phyloP scores from a whole-genome alignment of 1,140 invertebrate species.

The Sycophaga agraensis region DNA sequence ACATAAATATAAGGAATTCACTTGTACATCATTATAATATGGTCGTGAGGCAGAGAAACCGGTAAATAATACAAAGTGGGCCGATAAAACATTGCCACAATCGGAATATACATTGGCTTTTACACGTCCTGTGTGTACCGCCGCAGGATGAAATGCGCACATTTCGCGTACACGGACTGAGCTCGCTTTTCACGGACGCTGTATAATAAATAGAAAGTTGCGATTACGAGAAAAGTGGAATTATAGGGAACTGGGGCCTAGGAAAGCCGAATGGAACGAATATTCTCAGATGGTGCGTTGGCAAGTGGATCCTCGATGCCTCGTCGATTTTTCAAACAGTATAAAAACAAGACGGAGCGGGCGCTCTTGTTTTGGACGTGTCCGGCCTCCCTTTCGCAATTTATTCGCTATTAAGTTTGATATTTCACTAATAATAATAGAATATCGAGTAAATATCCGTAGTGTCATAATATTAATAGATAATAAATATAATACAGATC shows the following conservation, averaged over 20 bases:
- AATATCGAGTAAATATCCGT: slow-evolving; percentile 56
- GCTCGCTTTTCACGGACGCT: too few relatives aligned
- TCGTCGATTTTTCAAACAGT: slow-evolving; percentile 38
- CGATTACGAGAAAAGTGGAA: slow-evolving; percentile 27
- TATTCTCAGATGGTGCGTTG: slow-evolving; percentile 36
- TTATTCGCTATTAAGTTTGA: slow-evolving; percentile 56
- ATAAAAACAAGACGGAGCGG: slow-evolving; percentile 34
- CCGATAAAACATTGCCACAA: not conserved
- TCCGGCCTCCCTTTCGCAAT: slow-evolving; percentile 41
- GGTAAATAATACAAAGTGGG: not conserved
- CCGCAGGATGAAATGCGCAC: slow-evolving; percentile 5
- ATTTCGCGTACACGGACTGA: too few relatives aligned
- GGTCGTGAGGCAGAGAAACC: not conserved
- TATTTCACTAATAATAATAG: slow-evolving; percentile 51
- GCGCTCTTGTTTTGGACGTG: slow-evolving; percentile 23
- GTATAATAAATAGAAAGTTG: slow-evolving; percentile 38
- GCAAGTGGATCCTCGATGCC: slow-evolving; percentile 37
- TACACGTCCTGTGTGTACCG: not conserved
- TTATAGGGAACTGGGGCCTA: not conserved
- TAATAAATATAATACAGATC: slow-evolving; percentile 61
- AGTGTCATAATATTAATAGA: slow-evolving; percentile 52
- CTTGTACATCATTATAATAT: slow-evolving; percentile 9
- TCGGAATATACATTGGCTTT: not conserved
- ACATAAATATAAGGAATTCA: not conserved
- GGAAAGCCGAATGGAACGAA: slow-evolving; percentile 31